Conservation (phyloP, 2,113 vertebrate species). For the Cisticola juncidis region DNA sequence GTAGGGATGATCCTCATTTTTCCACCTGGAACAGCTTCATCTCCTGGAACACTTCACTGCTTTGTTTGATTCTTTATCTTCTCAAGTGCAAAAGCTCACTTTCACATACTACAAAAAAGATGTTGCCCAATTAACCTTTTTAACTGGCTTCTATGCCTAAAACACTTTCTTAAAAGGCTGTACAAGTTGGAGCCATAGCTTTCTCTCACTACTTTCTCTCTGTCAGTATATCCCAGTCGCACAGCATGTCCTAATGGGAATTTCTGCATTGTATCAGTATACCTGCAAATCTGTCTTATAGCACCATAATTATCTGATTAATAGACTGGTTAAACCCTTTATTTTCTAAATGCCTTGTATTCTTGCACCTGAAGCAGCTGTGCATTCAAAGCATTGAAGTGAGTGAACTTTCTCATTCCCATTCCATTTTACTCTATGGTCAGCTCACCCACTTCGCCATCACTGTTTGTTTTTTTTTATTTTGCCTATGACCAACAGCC, state of each 20-base stretch:
- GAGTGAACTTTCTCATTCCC: not conserved
- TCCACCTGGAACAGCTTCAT: not conserved
- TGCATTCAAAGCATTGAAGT: not conserved
- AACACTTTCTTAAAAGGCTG: not conserved
- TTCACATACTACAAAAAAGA: not conserved
- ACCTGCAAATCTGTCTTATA: not conserved
- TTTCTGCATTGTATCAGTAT: not conserved
- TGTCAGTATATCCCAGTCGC: not conserved
- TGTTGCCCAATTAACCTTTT: not conserved
- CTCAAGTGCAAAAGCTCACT: not conserved
- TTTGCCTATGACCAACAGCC: not conserved
- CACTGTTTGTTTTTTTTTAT: fast-evolving
- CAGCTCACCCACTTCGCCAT: not conserved
- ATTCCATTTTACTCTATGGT: not conserved
- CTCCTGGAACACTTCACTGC: not conserved
- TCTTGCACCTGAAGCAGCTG: not conserved
- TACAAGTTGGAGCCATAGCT: not conserved
- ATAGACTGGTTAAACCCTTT: not conserved
- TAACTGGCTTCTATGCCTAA: not conserved
- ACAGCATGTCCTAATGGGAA: not conserved
- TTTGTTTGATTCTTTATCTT: not conserved
- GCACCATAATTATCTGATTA: not conserved
- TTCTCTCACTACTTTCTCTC: not conserved
- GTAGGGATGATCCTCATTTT: not conserved
- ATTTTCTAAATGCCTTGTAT: not conserved